Percentiles rank a stretch among this genome's conserved stretches.
Conservation (phyloP, 2,888 invertebrate species). For the Chrysolina oricalcia region DNA sequence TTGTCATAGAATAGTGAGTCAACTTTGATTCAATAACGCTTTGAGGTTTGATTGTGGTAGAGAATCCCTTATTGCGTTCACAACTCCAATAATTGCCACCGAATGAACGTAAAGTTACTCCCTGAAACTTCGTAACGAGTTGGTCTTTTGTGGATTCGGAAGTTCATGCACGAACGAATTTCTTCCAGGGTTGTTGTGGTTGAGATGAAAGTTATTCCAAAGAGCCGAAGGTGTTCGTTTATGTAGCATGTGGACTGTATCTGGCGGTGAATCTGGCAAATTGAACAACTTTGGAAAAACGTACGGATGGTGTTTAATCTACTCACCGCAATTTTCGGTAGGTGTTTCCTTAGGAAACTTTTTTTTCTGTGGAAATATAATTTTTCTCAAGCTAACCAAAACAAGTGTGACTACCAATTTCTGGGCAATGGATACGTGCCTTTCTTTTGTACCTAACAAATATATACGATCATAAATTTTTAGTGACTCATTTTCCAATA, state of each 20-base stretch:
- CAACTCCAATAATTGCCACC: neutral
- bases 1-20: no score
- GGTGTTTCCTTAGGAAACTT: no score
- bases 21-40: neutral
- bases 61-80: neutral
- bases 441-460: no score
- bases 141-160: neutral
- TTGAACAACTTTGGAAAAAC: neutral
- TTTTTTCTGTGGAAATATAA: no score
- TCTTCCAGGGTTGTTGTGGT: neutral
- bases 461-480: no score
- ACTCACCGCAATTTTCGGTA: no score
- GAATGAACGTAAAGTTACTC: neutral
- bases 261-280: neutral
- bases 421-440: no score
- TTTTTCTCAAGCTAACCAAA: no score
- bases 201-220: neutral
- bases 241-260: neutral
- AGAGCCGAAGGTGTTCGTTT: neutral
- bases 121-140: conserved; percentile 9
- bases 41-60: neutral
- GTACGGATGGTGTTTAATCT: no score
- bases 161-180: neutral
- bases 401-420: no score
- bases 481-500: no score